Conservation (phyloP, 2,113 vertebrate species). For the Centropus unirufus region DNA sequence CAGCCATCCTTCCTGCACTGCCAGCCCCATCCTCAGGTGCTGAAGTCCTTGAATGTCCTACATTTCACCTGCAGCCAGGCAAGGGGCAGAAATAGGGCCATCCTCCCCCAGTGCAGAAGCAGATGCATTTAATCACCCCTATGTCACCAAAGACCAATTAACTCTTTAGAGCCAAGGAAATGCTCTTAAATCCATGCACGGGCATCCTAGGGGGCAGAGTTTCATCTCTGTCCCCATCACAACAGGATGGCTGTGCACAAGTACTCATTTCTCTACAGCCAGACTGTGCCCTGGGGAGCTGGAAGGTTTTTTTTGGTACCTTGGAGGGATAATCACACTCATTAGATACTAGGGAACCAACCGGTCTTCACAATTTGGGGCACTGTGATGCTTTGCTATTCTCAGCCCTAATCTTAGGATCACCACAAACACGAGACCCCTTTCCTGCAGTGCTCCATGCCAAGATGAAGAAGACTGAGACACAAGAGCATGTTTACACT, state of each 20-base stretch:
- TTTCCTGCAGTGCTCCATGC: not conserved
- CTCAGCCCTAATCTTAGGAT: accelerated
- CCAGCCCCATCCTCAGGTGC: not conserved
- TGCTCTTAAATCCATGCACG: accelerated
- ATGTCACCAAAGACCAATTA: not conserved
- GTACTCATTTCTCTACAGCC: not conserved
- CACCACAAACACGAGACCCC: too few species aligned
- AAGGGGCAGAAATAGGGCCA: not conserved
- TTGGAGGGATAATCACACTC: accelerated
- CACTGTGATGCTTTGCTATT: not conserved
- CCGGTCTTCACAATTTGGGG: not conserved
- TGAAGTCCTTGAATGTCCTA: not conserved
- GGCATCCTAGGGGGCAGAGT: not conserved
- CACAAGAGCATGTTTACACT: accelerated
- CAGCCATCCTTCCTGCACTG: accelerated
- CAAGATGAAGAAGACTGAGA: not conserved
- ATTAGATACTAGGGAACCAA: not conserved
- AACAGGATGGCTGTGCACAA: not conserved
- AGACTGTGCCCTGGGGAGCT: not conserved
- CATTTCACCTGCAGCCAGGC: not conserved
- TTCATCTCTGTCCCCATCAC: not conserved
- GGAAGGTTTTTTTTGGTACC: not conserved
- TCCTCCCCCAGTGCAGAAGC: accelerated
- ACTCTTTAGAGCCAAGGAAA: not conserved
- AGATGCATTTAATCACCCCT: not conserved